Evolutionary conservation across 2,888 invertebrate genomes (phyloP).

Genomic region (Cancer borealis): DNA sequence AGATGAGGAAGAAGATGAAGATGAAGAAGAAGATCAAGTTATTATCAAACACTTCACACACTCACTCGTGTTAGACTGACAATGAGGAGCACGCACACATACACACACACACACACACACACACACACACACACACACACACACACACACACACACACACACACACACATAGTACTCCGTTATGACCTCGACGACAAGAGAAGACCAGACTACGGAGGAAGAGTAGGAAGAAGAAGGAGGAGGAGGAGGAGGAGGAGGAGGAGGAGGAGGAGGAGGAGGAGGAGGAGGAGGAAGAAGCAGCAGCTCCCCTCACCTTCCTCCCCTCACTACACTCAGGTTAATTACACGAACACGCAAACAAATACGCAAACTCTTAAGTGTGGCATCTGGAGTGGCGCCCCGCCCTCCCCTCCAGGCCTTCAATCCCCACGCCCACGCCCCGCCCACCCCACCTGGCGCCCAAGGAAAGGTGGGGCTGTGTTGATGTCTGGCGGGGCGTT

Average conservation of each 20-base stretch:
- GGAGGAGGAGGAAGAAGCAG: not conserved
- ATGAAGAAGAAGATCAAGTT: not conserved
- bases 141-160: conserved; percentile 51
- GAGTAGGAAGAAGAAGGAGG: not conserved
- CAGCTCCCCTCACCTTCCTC: not conserved
- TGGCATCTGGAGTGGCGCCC: not conserved
- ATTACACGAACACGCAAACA: not conserved
- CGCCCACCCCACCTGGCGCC: not conserved
- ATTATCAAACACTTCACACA: not conserved
- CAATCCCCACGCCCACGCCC: not conserved
- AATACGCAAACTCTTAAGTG: not conserved
- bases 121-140: conserved; percentile 44
- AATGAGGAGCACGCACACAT: conserved; percentile 28
- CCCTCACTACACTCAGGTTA: not conserved
- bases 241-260: not conserved
- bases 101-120: conserved; percentile 56
- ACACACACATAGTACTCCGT: not conserved
- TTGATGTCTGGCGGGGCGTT: not conserved
- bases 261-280: not conserved
- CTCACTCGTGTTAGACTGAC: not conserved
- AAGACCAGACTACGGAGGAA: not conserved
- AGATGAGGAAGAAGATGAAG: conserved; percentile 8
- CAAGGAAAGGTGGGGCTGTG: not conserved
- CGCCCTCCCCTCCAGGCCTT: not conserved
- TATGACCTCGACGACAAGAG: too few relatives aligned